Base-by-base conservation (phyloP, 2,797 vertebrate genomes). In the Odontamblyopus lacepedii region DNA sequence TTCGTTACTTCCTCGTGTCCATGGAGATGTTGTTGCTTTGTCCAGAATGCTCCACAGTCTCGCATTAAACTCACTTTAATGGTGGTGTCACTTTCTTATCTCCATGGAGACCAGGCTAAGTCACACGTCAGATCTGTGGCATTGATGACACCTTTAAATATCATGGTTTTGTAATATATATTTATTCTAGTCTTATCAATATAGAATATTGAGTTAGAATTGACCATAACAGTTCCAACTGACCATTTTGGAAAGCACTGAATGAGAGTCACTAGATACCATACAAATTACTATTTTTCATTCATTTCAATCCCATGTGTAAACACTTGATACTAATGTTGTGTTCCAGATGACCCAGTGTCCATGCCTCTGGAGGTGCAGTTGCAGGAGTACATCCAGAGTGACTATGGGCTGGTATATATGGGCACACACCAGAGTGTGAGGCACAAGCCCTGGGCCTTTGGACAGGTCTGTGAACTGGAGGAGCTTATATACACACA, bases 331-430 rank as follows among this genome's bases (percentile, higher is more conserved):
- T 19, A 55, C 5, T 67, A 3, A 5, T 53, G 5, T 67, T 67
- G 66, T 67, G 4, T 78, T 82, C 56, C 82, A 92, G 89, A 78
- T 19, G 90, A 92, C 59, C 77, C 83, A 0, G 90, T 92, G 18
- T 89, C 84, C 77, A 87, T 93, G 80, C 85, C 89, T 4, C 30
- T 35, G 9, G 77, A 88, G 1, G 65, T 1, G 11, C 87, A 87
- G 26, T 64, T 63, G 76, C 7, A 91, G 26, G 92, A 92, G 73
- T 92, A 93, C 13, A 8, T 93, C 55, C 89, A 78, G 72, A 91
- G 71, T 59, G 92, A 93, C 38, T 84, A 82, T 41, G 90, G 91
- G 9, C 0, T 88, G 72, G 23, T 92, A 27, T 92, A 72, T 65
- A 86, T 83, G 76, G 89, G 91, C 26, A 88, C 81, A 0, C 7